Percentiles rank a stretch among this genome's conserved stretches.
These are phyloP conservation scores for Graptemys geographica DNA, from an alignment of 2,797 vertebrate species.

Conservation along the genomic window DNA sequence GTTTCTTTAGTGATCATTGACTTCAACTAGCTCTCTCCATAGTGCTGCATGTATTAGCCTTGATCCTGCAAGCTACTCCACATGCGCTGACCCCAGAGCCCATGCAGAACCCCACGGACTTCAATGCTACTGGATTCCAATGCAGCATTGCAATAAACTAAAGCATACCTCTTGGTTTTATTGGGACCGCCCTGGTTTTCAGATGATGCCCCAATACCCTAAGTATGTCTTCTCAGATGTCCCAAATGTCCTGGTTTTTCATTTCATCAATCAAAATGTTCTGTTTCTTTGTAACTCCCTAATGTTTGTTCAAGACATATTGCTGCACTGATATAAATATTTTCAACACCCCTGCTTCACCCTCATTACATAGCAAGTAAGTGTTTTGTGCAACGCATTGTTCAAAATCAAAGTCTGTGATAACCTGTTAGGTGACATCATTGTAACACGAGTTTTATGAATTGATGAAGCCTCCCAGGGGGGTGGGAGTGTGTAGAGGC, in stretches of 20 bases:
- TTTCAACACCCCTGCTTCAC: background rate
- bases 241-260: background rate
- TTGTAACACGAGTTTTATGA: background rate
- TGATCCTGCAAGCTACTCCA: background rate
- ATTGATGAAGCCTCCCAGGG: background rate
- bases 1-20: background rate
- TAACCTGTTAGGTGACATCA: background rate
- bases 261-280: background rate
- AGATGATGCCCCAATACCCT: background rate
- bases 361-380: background rate
- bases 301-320: background rate
- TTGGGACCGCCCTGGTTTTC: background rate
- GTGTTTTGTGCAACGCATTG: background rate
- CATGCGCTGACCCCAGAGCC: background rate
- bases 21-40: background rate
- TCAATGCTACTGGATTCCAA: background rate
- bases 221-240: background rate
- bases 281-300: background rate
- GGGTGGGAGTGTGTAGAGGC: background rate
- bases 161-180: background rate
- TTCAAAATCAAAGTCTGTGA: background rate
- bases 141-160: background rate
- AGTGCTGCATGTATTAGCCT: background rate
- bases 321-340: background rate
- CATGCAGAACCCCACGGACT: background rate